phyloP scores from a whole-genome alignment of 2,113 vertebrate species.

The Neodon shergylaensis region DNA sequence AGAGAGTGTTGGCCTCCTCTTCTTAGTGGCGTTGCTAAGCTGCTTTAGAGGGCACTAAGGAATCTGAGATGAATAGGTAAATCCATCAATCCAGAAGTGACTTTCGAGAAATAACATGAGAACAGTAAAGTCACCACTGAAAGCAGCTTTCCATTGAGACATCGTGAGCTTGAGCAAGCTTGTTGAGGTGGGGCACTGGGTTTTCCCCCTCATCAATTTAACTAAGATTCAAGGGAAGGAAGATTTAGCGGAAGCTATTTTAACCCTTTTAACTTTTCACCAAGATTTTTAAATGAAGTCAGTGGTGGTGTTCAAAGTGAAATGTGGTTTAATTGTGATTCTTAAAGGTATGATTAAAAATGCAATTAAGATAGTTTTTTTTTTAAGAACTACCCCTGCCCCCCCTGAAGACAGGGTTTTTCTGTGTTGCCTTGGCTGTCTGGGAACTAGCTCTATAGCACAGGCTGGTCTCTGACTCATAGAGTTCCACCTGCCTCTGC shows the following conservation, averaged over 20 bases:
- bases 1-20: neutral
- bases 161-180: conserved; percentile 1
- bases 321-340: conserved; percentile 22
- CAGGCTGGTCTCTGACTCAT: neutral
- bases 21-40: neutral
- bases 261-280: conserved; percentile 18
- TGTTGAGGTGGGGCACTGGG: neutral
- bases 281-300: neutral
- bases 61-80: neutral
- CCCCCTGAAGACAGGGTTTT: neutral
- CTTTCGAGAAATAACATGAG: conserved; percentile 40
- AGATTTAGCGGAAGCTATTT: conserved; percentile 48
- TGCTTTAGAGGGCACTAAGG: conserved; percentile 52
- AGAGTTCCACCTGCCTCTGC: neutral
- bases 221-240: conserved; percentile 20
- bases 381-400: no score
- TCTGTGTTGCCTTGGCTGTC: neutral
- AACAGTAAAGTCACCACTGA: neutral
- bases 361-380: neutral
- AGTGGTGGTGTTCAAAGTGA: conserved; percentile 23
- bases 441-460: neutral
- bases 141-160: conserved; percentile 45
- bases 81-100: conserved; percentile 5
- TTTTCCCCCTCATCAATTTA: neutral
- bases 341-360: neutral